Evolutionary conservation across 2,113 vertebrate genomes (phyloP).

Genomic region (Terrapene triunguis): DNA sequence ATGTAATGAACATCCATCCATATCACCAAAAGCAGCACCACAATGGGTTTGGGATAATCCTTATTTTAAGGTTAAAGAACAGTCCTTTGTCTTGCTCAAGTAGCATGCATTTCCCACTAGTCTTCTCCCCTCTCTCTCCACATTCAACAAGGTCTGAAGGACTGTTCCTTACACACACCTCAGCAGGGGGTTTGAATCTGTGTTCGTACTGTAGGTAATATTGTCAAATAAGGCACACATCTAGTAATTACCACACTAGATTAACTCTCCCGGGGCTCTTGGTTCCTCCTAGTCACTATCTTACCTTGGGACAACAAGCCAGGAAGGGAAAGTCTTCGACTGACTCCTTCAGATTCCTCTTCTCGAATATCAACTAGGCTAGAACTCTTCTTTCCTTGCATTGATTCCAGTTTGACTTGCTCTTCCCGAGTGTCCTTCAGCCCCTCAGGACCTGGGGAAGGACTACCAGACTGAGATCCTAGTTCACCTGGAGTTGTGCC

Average conservation of each 20-base stretch:
- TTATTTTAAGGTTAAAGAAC: not conserved
- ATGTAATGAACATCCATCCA: not conserved
- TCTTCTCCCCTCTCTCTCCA: not conserved
- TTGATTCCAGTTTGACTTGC: conserved; percentile 88
- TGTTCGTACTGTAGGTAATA: not conserved
- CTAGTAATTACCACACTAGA: not conserved
- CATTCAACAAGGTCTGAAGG: not conserved
- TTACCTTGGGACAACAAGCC: conserved; percentile 98
- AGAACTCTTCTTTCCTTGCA: conserved; percentile 96
- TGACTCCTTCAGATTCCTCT: conserved; percentile 91
- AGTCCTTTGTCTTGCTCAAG: not conserved
- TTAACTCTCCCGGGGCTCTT: not conserved
- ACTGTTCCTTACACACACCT: not conserved
- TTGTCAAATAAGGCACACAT: not conserved
- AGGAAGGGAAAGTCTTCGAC: conserved; percentile 94
- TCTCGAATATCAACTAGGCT: conserved; percentile 96
- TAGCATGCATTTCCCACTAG: not conserved
- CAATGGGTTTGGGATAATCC: not conserved
- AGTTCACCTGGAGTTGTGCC: conserved; percentile 69
- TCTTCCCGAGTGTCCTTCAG: conserved; percentile 82
- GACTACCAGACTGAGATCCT: conserved; percentile 38
- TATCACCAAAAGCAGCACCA: not conserved
- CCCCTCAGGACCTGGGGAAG: conserved; percentile 72
- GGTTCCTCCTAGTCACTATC: not conserved
- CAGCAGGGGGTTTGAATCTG: not conserved